Evolutionary conservation across 2,797 vertebrate genomes (phyloP), one percentile per base, ranked within the genome.

Genomic region (Otolemur crassicaudatus): DNA sequence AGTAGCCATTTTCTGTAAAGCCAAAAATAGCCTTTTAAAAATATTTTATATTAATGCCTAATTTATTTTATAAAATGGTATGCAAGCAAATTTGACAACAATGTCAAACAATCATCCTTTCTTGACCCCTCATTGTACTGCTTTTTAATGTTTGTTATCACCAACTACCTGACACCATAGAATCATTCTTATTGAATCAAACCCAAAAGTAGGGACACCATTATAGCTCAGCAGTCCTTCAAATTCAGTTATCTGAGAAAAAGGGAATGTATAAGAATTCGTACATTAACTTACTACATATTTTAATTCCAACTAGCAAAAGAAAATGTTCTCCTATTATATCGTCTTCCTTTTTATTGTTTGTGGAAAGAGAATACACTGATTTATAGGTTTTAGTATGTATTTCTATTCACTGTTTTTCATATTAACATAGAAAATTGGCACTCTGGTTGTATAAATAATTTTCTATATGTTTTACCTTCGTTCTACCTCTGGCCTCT

Each of bases 221-320:
- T 53, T 87, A 29, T 8, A 75, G 22, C 56, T 92, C 72, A n/a
- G 43, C 92, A 7, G 3, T 53, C 37, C 4, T 37, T 9, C 14
- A 90, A 87, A 86, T 79, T 73, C 40, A 83, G 34, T 79, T 5
- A 69, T 63, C 40, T 69, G 49, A 73, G 34, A 16, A 86, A 87
- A 25, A 89, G 43, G 77, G 75, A 67, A 12, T 46, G 1, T 77
- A 73, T 61, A 0, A 31, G n/a, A 73, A 87, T 69, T 61, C 79
- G 0, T 77, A 49, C 27, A 10, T 29, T 65, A 8, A 88, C 8
- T 88, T 84, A 40, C 27, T 37, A 13, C 6, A 37, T 46, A 83
- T 43, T 91, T 95, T 79, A 12, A 93, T 91, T 86, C 46, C 76
- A 72, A 77, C 20, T 29, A 49, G 69, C 81, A 73, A 85, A 60